Conservation (phyloP, 2,113 vertebrate genomes). For the Albula goreensis region DNA sequence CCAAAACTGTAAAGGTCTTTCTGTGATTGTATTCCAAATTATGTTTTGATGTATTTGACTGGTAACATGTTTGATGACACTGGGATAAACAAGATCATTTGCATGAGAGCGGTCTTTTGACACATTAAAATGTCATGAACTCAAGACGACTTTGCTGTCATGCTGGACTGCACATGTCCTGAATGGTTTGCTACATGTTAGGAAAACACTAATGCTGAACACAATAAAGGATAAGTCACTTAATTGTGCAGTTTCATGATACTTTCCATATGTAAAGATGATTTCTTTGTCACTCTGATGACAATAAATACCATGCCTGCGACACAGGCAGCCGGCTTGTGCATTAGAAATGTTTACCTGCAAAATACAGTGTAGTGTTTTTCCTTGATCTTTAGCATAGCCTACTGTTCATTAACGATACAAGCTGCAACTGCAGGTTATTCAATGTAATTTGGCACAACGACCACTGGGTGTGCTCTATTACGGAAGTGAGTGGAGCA, state of each 20-base stretch:
- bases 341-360: too few species aligned
- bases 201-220: not conserved
- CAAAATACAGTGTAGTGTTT: too few species aligned
- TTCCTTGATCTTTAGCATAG: not conserved
- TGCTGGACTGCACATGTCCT: not conserved
- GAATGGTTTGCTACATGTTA: too few species aligned
- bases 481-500: conserved; percentile 35
- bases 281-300: too few species aligned
- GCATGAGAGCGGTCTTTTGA: not conserved
- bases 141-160: not conserved
- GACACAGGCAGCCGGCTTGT: too few species aligned
- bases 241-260: not conserved
- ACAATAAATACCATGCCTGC: too few species aligned
- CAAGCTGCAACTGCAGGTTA: not conserved
- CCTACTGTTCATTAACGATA: not conserved
- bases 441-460: not conserved
- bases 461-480: conserved; percentile 21
- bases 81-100: not conserved
- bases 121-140: not conserved
- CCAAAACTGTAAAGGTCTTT: too few species aligned
- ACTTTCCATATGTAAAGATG: not conserved
- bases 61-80: not conserved
- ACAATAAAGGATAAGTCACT: not conserved
- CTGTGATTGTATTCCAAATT: not conserved
- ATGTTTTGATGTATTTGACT: not conserved